Percentiles rank a stretch among this genome's conserved stretches.
phyloP scores from a whole-genome alignment of 1,140 invertebrate species.

The Aradophagus sp. region DNA sequence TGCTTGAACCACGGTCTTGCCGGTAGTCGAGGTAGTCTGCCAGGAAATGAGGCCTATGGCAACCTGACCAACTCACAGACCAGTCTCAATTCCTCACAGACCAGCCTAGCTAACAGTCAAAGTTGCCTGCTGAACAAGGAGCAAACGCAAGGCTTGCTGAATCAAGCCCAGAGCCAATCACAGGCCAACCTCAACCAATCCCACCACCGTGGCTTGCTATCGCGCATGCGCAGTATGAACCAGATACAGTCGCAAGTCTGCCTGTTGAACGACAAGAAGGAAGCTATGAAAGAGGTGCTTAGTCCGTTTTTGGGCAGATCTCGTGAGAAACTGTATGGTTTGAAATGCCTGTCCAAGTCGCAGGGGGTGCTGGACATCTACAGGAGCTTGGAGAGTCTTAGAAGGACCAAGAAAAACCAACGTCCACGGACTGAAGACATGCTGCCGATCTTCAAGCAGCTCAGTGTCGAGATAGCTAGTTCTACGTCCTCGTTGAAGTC shows the following conservation, averaged over 20 bases:
- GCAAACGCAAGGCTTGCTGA: slow-evolving; percentile 70
- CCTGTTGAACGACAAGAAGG: slow-evolving; percentile 60
- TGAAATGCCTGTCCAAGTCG: slow-evolving; percentile 76
- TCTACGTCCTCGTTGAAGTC: slow-evolving; percentile 50
- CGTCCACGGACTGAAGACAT: slow-evolving; percentile 66
- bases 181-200: slow-evolving; percentile 69
- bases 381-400: slow-evolving; percentile 69
- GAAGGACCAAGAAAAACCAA: slow-evolving; percentile 60
- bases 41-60: slow-evolving; percentile 70
- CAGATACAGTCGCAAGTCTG: slow-evolving; percentile 69
- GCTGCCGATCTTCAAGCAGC: slow-evolving; percentile 64
- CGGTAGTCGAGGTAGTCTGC: slow-evolving; percentile 66
- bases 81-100: slow-evolving; percentile 68
- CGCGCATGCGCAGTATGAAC: slow-evolving; percentile 68
- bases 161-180: slow-evolving; percentile 67
- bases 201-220: slow-evolving; percentile 64
- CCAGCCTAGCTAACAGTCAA: slow-evolving; percentile 66
- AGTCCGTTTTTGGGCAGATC: slow-evolving; percentile 69
- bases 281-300: slow-evolving; percentile 42
- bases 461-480: slow-evolving; percentile 58
- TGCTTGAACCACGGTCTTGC: slow-evolving; percentile 69
- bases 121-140: slow-evolving; percentile 71
- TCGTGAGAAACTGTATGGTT: slow-evolving; percentile 75
- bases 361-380: slow-evolving; percentile 76
- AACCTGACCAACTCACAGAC: slow-evolving; percentile 65